A percentile compares a stretch with the other conserved stretches of the same genome.
Conservation (phyloP, 2,888 invertebrate species). For the Drosophila heteroneura region DNA sequence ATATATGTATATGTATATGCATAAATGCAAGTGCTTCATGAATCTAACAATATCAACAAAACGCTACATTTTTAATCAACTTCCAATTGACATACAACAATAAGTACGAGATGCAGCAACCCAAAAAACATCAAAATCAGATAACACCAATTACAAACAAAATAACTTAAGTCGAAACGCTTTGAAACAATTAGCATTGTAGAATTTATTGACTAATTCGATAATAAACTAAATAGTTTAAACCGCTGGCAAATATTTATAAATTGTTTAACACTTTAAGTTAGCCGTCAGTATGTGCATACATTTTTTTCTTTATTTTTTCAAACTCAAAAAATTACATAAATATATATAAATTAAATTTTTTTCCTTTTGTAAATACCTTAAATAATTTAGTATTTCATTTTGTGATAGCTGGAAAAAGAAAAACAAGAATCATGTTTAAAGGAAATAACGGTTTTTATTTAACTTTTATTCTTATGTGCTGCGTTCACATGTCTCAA, state of each 20-base stretch:
- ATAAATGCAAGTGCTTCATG: conserved; percentile 24
- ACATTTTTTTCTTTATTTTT: neutral
- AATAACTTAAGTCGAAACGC: conserved; percentile 47
- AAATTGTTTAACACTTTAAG: conserved; percentile 6
- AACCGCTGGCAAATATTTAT: conserved; percentile 18
- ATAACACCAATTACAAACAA: conserved; percentile 41
- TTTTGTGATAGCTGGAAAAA: conserved; percentile 56
- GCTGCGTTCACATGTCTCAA: conserved; percentile 40
- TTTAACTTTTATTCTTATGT: conserved; percentile 10
- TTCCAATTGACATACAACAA: conserved; percentile 64
- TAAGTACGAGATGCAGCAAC: conserved; percentile 33
- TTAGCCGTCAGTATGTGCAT: conserved; percentile 6
- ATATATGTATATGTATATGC: conserved; percentile 20
- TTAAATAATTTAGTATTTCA: conserved; percentile 57
- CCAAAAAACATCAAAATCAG: conserved; percentile 30
- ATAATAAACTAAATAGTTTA: conserved; percentile 16
- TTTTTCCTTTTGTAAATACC: conserved; percentile 43
- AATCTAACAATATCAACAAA: conserved; percentile 29
- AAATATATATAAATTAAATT: neutral
- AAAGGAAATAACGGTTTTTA: conserved; percentile 10
- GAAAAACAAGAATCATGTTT: conserved; percentile 26
- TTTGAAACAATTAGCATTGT: conserved; percentile 43
- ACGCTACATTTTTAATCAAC: conserved; percentile 47
- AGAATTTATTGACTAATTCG: conserved; percentile 24
- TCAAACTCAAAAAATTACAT: neutral